Base-by-base conservation (phyloP, 2,797 vertebrate species). In the Setipinna tenuifilis region DNA sequence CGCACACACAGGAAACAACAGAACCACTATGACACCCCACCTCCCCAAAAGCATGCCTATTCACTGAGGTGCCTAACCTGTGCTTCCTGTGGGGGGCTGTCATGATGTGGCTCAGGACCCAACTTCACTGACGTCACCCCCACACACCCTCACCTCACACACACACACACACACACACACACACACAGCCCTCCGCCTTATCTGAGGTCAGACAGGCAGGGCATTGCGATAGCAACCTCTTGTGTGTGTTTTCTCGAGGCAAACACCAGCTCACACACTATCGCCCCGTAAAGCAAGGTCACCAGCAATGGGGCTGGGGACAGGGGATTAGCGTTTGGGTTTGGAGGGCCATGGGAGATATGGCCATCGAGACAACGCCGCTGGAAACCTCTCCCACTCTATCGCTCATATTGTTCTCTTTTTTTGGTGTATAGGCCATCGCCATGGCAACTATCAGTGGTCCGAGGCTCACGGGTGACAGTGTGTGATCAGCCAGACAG, bases 181-280 rank as follows among this genome's bases (percentile, higher is more conserved):
- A 54, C 46, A 25, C 81, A 54, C 50, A 54, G 2, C 3, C 71
- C 81, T 0, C 6, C 58, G 28, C 80, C 85, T 85, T 86, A 87
- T 88, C 87, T 6, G 54, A 46, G 71, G 65, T 44, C 31, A 17
- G 71, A 84, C 83, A 86, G 65, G 14, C 5, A 58, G 83, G 65
- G 21, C 85, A 86, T 85, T 87, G 86, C 89, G 85, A 86, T 88
- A 81, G 85, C 65, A 84, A 82, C 62, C 83, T 65, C 82, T 78
- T 59, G 28, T 71, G 28, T 71, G 44, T 2, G 57, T 87, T 89
- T 86, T 35, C 86, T 71, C 3, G 28, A 31, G 71, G 71, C 10
- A 78, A 78, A 78, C 71, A 78, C 31, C 17, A 78, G 71, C 35
- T 41, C 16, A 44, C 31, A 19, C 71, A 44, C 31, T 78, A 78